These are phyloP conservation scores for Mastomys natalensis DNA, from an alignment of 2,113 vertebrate species.

Conservation along the genomic window DNA sequence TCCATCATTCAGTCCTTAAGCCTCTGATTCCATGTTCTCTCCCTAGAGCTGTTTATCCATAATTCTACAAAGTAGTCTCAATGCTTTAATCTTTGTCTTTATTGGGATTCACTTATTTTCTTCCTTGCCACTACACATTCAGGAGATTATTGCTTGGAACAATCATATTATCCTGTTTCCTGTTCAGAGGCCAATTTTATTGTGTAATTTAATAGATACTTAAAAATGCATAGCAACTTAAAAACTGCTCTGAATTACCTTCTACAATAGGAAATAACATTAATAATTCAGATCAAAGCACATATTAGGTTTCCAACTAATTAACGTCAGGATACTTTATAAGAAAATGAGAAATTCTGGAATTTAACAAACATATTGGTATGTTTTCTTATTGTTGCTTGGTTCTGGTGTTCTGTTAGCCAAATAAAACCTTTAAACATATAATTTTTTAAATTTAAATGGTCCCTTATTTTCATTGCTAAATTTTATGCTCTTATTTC, in stretches of 20 bases:
- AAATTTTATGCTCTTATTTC: not conserved
- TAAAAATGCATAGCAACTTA: not conserved
- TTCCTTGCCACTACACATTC: not conserved
- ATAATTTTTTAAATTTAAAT: not conserved
- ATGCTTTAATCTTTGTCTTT: not conserved
- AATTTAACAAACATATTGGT: not conserved
- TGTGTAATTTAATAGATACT: not conserved
- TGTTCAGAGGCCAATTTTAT: not conserved
- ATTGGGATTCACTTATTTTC: not conserved
- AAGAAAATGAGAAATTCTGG: not conserved
- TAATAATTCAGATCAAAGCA: conserved; percentile 4
- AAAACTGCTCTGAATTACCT: not conserved
- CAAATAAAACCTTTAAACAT: not conserved
- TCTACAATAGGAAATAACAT: not conserved
- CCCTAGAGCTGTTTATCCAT: not conserved
- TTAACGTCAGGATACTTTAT: not conserved
- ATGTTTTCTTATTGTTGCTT: not conserved
- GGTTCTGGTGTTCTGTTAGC: not conserved
- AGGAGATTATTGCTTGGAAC: conserved; percentile 31
- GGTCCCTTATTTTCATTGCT: too few species aligned
- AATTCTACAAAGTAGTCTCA: not conserved
- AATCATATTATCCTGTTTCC: not conserved
- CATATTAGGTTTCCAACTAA: not conserved
- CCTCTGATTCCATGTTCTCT: not conserved
- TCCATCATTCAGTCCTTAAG: not conserved